phyloP scores from a whole-genome alignment of 2,113 vertebrate genomes.

The Chlorodrepanis virens region DNA sequence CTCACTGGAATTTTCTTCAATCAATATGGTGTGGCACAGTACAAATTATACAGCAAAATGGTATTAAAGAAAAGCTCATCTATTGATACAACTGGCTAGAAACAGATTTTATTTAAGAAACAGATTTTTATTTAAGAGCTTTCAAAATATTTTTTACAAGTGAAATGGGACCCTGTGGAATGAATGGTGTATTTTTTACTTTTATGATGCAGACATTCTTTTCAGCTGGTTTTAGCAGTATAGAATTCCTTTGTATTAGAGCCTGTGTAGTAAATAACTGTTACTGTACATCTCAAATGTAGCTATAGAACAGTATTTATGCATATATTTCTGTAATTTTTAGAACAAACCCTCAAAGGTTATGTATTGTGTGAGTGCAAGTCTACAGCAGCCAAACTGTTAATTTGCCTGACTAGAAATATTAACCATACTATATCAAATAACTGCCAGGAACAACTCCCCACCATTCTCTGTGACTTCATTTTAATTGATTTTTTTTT shows the following conservation, averaged over 20 bases:
- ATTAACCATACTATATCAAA: constrained; percentile 95
- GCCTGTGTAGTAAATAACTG: neutral
- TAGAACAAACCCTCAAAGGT: constrained; percentile 67
- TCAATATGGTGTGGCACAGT: constrained; percentile 78
- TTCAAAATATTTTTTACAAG: constrained; percentile 17
- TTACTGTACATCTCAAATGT: neutral
- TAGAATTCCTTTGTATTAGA: neutral
- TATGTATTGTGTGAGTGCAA: constrained; percentile 46
- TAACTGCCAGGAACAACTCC: constrained; percentile 94
- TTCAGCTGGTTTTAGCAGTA: neutral
- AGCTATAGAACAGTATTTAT: neutral
- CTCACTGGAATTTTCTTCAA: constrained; percentile 65
- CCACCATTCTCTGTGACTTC: constrained; percentile 84
- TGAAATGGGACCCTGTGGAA: neutral
- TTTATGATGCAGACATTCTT: neutral
- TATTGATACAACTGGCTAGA: constrained; percentile 52
- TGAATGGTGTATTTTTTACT: neutral
- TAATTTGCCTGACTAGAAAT: constrained; percentile 93
- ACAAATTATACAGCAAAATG: constrained; percentile 73
- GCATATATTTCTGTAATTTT: constrained; percentile 68
- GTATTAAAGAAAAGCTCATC: constrained; percentile 59
- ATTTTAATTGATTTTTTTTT: constrained; percentile 90
- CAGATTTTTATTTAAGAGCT: constrained; percentile 44
- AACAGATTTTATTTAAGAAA: too few species aligned
- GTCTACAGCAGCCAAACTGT: constrained; percentile 85